A percentile compares a stretch with the other conserved stretches of the same genome.
These are phyloP conservation scores for Otis tarda DNA, from an alignment of 2,113 vertebrate genomes.

Conservation along the genomic window DNA sequence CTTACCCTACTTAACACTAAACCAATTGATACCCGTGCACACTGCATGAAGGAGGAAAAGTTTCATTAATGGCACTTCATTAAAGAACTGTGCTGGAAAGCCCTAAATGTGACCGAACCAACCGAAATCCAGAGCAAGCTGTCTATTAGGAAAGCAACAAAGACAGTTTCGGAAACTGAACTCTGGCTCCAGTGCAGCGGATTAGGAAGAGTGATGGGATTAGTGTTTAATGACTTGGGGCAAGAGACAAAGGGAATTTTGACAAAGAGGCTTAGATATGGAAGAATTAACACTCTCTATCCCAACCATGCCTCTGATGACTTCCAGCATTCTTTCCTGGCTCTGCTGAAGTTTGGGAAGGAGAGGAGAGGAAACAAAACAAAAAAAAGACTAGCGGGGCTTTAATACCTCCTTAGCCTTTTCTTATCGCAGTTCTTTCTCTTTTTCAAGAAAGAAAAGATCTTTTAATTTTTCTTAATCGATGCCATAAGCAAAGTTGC, in stretches of 20 bases:
- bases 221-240: constrained; percentile 99
- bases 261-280: constrained; percentile 90
- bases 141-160: constrained; percentile 87
- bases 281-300: constrained; percentile 91
- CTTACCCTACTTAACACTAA: constrained; percentile 78
- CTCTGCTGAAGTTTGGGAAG: constrained; percentile 28
- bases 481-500: not conserved
- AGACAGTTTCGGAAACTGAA: constrained; percentile 87
- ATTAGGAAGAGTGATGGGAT: constrained; percentile 99
- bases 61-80: constrained; percentile 91
- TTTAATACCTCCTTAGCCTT: constrained; percentile 70
- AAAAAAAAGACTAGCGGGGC: constrained; percentile 49
- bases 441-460: constrained; percentile 47
- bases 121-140: constrained; percentile 80
- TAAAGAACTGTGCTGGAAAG: constrained; percentile 77
- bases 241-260: constrained; percentile 87
- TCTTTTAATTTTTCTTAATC: constrained; percentile 65
- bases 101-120: constrained; percentile 76
- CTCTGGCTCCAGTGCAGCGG: constrained; percentile 88
- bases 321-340: constrained; percentile 79
- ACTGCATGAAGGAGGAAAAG: constrained; percentile 80
- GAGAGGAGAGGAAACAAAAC: not conserved
- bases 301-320: constrained; percentile 78
- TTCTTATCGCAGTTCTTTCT: constrained; percentile 44
- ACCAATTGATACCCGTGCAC: constrained; percentile 78